A percentile compares a stretch with the other conserved stretches of the same genome.
Conservation (phyloP, 2,888 invertebrate species). For the Coleophora flavipennella region DNA sequence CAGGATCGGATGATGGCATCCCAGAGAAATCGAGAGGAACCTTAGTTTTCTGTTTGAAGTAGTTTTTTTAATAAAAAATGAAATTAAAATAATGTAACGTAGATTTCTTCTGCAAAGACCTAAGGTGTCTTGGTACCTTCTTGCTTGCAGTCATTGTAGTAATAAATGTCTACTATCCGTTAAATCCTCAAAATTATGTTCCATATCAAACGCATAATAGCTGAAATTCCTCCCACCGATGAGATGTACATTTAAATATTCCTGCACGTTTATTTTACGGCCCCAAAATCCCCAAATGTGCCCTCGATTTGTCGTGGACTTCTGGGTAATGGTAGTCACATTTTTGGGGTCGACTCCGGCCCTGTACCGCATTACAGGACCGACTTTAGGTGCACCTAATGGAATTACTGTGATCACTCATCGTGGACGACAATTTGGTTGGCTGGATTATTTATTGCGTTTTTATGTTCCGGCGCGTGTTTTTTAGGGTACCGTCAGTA, state of each 20-base stretch:
- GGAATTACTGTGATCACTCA: slow-evolving; percentile 16
- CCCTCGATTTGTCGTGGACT: slow-evolving; percentile 13
- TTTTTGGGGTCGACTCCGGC: slow-evolving; percentile 11
- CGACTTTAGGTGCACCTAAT: slow-evolving; percentile 13
- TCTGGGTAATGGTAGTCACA: slow-evolving; percentile 14
- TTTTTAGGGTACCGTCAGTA: no score
- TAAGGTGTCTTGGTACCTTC: no score
- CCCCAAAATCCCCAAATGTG: slow-evolving; percentile 6
- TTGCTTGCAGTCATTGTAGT: no score
- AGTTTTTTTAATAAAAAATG: no score
- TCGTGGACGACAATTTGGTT: slow-evolving; percentile 10
- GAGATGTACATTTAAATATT: slow-evolving; percentile 1
- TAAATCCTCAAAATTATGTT: no score
- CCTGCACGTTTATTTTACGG: slow-evolving; percentile 5
- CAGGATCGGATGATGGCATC: no score
- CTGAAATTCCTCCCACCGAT: not conserved
- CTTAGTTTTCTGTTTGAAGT: no score
- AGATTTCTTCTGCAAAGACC: no score
- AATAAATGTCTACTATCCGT: no score
- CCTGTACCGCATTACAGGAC: slow-evolving; percentile 3
- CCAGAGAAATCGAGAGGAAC: no score
- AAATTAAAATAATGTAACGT: no score
- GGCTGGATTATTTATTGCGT: not conserved
- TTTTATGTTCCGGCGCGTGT: not conserved
- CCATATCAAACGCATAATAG: no score